Evolutionary conservation across 2,888 invertebrate species (phyloP).

Genomic region (Odontomyia ornata): DNA sequence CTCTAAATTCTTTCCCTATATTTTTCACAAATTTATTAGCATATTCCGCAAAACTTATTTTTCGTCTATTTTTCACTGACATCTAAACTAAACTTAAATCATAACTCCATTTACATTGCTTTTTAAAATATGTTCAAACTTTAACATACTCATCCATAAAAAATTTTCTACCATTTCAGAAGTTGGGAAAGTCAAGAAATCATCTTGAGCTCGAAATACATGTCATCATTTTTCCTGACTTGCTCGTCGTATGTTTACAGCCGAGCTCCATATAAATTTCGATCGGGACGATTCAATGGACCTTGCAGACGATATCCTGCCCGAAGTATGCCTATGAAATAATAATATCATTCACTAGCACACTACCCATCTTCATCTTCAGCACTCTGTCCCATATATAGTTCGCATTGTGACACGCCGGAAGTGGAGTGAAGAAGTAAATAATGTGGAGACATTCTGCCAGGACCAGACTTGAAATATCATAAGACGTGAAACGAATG

Average conservation of each 20-base stretch:
- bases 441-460: conserved; percentile 24
- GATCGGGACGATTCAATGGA: conserved; percentile 37
- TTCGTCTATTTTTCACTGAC: too few species aligned
- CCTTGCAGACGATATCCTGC: conserved; percentile 32
- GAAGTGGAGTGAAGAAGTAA: conserved; percentile 18
- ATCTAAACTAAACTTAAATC: conserved; percentile 15
- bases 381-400: background rate
- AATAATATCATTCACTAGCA: conserved; percentile 41
- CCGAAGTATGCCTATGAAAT: conserved; percentile 41
- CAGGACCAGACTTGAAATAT: background rate
- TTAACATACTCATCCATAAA: background rate
- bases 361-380: background rate
- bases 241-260: conserved; percentile 6
- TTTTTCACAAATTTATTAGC: too few species aligned
- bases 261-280: background rate
- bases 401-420: conserved; percentile 20
- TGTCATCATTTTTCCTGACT: conserved; percentile 35
- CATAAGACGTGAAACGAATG: conserved; percentile 22
- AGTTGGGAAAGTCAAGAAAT: background rate
- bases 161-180: conserved; percentile 35
- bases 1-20: too few species aligned
- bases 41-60: too few species aligned
- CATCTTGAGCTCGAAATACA: conserved; percentile 22
- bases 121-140: conserved; percentile 24
- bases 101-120: conserved; percentile 15